Base-by-base conservation (phyloP, 2,113 vertebrate genomes). In the Aphyosemion australe region DNA sequence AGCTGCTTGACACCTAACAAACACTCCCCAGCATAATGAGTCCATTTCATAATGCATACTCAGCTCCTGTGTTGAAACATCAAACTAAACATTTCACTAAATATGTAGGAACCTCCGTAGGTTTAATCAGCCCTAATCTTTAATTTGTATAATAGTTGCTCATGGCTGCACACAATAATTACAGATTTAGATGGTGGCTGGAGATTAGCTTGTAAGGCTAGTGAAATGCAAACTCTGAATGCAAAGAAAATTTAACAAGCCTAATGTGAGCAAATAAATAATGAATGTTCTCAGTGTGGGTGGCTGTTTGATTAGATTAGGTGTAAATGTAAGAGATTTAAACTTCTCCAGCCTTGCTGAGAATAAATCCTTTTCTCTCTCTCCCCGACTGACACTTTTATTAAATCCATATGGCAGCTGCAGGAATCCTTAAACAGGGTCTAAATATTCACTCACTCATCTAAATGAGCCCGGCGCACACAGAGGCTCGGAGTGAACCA, bases 371-470 rank as follows among this genome's bases (percentile, higher is more conserved):
- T n/a, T n/a, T n/a, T n/a, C n/a, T n/a, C n/a, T n/a, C n/a, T n/a
- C n/a, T n/a, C n/a, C n/a, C n/a, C n/a, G n/a, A n/a, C n/a, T n/a
- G n/a, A n/a, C n/a, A n/a, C n/a, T n/a, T n/a, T n/a, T n/a, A n/a
- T n/a, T n/a, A n/a, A n/a, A n/a, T n/a, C n/a, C n/a, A 58, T 48
- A 45, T 10, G 4, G 58, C 15, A 68, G 63, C 79, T 32, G 48
- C 76, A 81, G 83, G 83, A 76, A 66, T 70, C 56, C 74, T 79
- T 77, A 74, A 80, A 77, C 64, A 56, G 63, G 64, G 53, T 59
- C 70, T 75, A 83, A 82, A 82, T 76, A 65, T 86, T 83, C 76
- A 60, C 65, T 83, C 71, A 57, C 70, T 84, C 74, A 82, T 83
- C 65, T 59, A 71, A 84, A 84, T 82, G 76, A 80, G 65, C 15